Evolutionary conservation across 2,888 invertebrate species (phyloP).

Genomic region (Leptinotarsa tumamoca): DNA sequence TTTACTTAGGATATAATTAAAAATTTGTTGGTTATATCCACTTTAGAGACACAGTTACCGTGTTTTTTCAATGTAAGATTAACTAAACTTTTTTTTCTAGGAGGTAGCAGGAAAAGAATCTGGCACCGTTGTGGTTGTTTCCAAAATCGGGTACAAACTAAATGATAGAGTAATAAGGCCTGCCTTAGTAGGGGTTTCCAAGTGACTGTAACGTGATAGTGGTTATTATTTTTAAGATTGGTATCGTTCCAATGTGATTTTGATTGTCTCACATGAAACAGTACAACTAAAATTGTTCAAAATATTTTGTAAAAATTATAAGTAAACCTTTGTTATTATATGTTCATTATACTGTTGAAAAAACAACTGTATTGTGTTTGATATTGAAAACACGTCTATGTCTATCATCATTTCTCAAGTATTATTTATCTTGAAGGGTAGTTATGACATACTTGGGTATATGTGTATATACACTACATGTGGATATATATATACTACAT

Average conservation of each 20-base stretch:
- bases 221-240: conserved; percentile 32
- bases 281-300: conserved; percentile 5
- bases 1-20: no score
- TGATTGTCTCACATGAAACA: conserved; percentile 40
- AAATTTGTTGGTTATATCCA: no score
- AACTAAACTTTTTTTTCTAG: conserved; percentile 63
- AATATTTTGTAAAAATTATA: conserved; percentile 38
- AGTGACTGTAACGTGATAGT: conserved; percentile 64
- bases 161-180: conserved; percentile 95
- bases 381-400: neutral
- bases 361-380: neutral
- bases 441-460: no score
- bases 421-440: no score
- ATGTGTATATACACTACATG: no score
- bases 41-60: no score
- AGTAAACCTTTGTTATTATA: conserved; percentile 38
- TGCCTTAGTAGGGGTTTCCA: conserved; percentile 95
- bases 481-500: no score
- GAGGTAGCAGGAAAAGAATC: conserved; percentile 83
- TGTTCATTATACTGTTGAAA: conserved; percentile 14
- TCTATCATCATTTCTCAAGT: no score
- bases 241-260: conserved; percentile 42
- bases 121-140: conserved; percentile 91
- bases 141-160: conserved; percentile 95
- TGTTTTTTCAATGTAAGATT: no score